phyloP scores from a whole-genome alignment of 2,113 vertebrate genomes.

The Psilopsiagon aurifrons region DNA sequence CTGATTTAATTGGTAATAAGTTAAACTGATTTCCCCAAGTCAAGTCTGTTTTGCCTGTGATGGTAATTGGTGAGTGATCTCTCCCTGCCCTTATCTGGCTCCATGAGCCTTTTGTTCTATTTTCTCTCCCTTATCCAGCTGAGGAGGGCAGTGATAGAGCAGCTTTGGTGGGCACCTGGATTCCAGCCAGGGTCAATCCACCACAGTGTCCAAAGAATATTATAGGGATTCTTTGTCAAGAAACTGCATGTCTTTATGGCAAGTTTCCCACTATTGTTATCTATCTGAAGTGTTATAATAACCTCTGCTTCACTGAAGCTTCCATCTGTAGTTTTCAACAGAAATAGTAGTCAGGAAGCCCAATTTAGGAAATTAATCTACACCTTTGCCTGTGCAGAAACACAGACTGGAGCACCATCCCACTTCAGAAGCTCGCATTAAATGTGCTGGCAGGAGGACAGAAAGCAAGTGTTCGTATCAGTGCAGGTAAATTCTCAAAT shows the following conservation, averaged over 20 bases:
- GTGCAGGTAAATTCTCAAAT: slow-evolving; percentile 5
- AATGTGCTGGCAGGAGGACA: slow-evolving; percentile 27
- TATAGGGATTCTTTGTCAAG: neutral
- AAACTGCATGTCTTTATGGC: neutral
- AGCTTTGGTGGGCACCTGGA: neutral
- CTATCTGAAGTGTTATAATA: neutral
- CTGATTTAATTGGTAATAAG: neutral
- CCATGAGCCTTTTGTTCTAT: rapidly evolving
- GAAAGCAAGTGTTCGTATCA: neutral
- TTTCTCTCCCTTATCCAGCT: neutral
- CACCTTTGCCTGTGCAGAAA: neutral
- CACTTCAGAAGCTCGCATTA: neutral
- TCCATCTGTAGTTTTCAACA: neutral
- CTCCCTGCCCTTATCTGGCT: neutral
- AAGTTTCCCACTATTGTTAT: neutral
- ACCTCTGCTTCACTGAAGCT: neutral
- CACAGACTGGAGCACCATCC: slow-evolving; percentile 30
- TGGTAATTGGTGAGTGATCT: neutral
- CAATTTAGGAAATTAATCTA: slow-evolving; percentile 47
- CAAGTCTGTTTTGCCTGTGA: neutral
- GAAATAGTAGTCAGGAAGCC: slow-evolving; percentile 32
- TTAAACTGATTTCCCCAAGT: neutral
- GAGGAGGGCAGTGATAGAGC: neutral
- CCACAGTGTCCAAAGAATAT: neutral
- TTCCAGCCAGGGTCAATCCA: neutral